Evolutionary conservation across 2,888 invertebrate genomes (phyloP), one percentile per base, ranked within the genome.

Genomic region (Thera obeliscata): DNA sequence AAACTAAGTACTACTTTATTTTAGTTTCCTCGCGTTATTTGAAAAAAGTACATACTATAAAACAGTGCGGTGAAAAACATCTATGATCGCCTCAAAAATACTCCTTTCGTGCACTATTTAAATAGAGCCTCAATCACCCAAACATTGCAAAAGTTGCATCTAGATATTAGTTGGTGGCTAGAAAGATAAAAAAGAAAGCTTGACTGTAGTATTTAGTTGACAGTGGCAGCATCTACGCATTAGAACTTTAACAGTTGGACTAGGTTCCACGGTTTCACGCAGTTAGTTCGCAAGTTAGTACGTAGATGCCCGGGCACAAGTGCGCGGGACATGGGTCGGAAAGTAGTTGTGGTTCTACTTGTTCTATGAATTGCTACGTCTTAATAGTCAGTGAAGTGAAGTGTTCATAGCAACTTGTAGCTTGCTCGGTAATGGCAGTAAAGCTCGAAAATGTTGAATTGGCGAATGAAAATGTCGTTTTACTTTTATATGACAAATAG

Each of bases 321-420:
- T 71, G 75, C 38, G 59, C 65, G 66, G 58, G 70, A 70, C 71
- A 71, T 63, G 69, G 68, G 59, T 66, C 50, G 63, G 52, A 12
- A 50, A 61, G 61, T 56, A 72, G 67, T 71, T 74, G 74, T 57
- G 74, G 75, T 69, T 59, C 64, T 50, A 68, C 62, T 69, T 64
- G 67, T 66, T 70, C 56, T 11, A 50, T 56, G 63, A 60, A 64
- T 64, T 68, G 61, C 68, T 68, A 61, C 60, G 52, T 68, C 61
- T 61, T 68, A 56, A 61, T 61, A 64, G 48, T 52, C 59, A 67
- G 58, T 56, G 67, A 58, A 50, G 48, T 43, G 22, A 22, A 56
- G 22, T 56, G 50, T 56, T 54, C 54, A 7, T 52, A 33, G 43
- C 33, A 43, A 60, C 38, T 41, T 52, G 22, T n/a, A n/a, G 22